Evolutionary conservation across 2,888 invertebrate genomes (phyloP).

Genomic region (Tetramorium bicarinatum): DNA sequence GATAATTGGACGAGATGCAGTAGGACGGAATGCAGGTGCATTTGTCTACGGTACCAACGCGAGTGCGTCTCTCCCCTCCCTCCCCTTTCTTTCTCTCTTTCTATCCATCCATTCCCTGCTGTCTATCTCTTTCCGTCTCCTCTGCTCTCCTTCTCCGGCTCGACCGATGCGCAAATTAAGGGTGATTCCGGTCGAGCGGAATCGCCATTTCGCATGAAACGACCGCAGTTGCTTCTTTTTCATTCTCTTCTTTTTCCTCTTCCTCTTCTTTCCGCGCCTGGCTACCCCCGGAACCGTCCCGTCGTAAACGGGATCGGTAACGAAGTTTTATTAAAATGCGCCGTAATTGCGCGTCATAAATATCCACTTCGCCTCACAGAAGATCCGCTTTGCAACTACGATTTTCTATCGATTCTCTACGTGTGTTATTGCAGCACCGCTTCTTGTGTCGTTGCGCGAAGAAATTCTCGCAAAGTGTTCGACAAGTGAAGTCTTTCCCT

Average conservation of each 20-base stretch:
- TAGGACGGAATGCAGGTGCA: slow-evolving; percentile 76
- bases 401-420: slow-evolving; percentile 56
- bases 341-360: slow-evolving; percentile 72
- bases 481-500: not conserved
- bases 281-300: slow-evolving; percentile 39
- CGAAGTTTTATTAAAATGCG: slow-evolving; percentile 73
- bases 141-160: slow-evolving; percentile 39
- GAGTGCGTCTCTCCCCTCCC: slow-evolving; percentile 57
- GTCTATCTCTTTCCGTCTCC: slow-evolving; percentile 48
- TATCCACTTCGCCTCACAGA: slow-evolving; percentile 60
- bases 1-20: slow-evolving; percentile 75
- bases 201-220: slow-evolving; percentile 74
- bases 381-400: slow-evolving; percentile 32
- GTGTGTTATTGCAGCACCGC: slow-evolving; percentile 43
- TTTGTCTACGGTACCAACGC: slow-evolving; percentile 72
- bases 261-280: slow-evolving; percentile 8
- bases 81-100: slow-evolving; percentile 9
- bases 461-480: not conserved
- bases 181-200: slow-evolving; percentile 71
- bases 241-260: slow-evolving; percentile 17
- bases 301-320: slow-evolving; percentile 64
- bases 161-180: slow-evolving; percentile 75
- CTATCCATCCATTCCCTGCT: slow-evolving; percentile 52
- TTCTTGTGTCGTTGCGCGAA: slow-evolving; percentile 51
- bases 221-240: slow-evolving; percentile 57